These are phyloP conservation scores for Eulemur macaco DNA, from an alignment of 2,113 vertebrate species.

Conservation along the genomic window DNA sequence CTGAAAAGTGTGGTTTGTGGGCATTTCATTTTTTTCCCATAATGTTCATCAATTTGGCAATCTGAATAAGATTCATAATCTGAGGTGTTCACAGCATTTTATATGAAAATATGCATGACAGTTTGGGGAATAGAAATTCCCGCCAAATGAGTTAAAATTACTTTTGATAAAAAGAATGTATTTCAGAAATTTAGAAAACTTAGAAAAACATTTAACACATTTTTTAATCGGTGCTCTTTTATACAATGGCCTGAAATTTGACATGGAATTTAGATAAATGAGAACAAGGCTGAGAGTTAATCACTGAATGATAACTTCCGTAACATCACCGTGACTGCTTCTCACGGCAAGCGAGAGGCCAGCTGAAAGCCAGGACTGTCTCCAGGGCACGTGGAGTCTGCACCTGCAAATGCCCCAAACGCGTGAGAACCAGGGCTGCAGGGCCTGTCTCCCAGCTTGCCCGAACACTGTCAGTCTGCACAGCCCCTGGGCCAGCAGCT, in stretches of 20 bases:
- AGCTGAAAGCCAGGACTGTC: neutral
- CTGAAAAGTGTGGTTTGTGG: neutral
- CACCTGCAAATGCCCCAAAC: neutral
- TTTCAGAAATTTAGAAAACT: neutral
- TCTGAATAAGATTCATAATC: neutral
- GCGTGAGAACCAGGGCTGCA: neutral
- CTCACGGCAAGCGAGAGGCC: rapidly evolving
- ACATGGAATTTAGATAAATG: neutral
- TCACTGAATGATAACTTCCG: rapidly evolving
- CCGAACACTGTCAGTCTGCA: rapidly evolving
- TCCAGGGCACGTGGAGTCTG: no score
- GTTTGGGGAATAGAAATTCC: neutral
- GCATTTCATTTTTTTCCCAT: neutral
- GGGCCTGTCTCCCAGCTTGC: rapidly evolving
- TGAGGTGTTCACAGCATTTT: neutral
- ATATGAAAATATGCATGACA: no score
- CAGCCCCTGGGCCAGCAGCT: neutral
- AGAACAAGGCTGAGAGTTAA: neutral
- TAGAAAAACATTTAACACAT: neutral
- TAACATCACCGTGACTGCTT: rapidly evolving
- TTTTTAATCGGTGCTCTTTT: neutral
- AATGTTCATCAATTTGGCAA: neutral
- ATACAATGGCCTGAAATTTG: neutral
- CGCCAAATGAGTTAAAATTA: neutral
- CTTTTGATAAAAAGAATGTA: neutral